Evolutionary conservation across 2,888 invertebrate genomes (phyloP).

Genomic region (Troglohyphantes excavatus): DNA sequence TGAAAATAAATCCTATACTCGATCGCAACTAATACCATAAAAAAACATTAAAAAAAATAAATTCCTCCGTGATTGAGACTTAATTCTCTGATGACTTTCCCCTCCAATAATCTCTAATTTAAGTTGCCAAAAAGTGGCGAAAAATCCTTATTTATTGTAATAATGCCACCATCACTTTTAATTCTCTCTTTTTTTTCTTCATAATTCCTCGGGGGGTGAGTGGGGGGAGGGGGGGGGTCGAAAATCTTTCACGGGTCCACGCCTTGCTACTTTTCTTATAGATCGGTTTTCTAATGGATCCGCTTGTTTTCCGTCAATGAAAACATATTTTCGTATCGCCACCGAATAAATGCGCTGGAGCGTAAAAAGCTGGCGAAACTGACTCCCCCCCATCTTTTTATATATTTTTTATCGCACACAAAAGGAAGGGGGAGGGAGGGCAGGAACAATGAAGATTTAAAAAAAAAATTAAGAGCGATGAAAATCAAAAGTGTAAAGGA

Average conservation of each 20-base stretch:
- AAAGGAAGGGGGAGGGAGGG: slow-evolving; percentile 45
- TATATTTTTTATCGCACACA: slow-evolving; percentile 1
- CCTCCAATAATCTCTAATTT: slow-evolving; percentile 6
- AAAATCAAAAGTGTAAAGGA: slow-evolving; percentile 73
- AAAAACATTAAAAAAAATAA: background rate
- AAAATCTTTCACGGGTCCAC: slow-evolving; percentile 60
- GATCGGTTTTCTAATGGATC: slow-evolving; percentile 72
- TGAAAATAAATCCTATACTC: background rate
- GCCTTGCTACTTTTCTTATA: slow-evolving; percentile 24
- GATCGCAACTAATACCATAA: background rate
- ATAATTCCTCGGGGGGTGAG: background rate
- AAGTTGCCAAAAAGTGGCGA: slow-evolving; percentile 14
- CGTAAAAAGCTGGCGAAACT: slow-evolving; percentile 47
- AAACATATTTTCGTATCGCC: slow-evolving; percentile 72
- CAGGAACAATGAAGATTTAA: slow-evolving; percentile 2
- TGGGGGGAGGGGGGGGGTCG: background rate
- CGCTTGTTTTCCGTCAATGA: slow-evolving; percentile 75
- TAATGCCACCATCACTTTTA: slow-evolving; percentile 7
- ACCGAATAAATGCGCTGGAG: slow-evolving; percentile 63
- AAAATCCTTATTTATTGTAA: slow-evolving; percentile 21
- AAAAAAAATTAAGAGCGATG: slow-evolving; percentile 72
- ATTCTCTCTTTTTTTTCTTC: background rate
- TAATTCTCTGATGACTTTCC: slow-evolving; percentile 7
- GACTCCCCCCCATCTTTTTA: background rate
- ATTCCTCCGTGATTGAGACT: background rate